Evolutionary conservation across 2,888 invertebrate genomes (phyloP).

Genomic region (Temnothorax rugatulus): DNA sequence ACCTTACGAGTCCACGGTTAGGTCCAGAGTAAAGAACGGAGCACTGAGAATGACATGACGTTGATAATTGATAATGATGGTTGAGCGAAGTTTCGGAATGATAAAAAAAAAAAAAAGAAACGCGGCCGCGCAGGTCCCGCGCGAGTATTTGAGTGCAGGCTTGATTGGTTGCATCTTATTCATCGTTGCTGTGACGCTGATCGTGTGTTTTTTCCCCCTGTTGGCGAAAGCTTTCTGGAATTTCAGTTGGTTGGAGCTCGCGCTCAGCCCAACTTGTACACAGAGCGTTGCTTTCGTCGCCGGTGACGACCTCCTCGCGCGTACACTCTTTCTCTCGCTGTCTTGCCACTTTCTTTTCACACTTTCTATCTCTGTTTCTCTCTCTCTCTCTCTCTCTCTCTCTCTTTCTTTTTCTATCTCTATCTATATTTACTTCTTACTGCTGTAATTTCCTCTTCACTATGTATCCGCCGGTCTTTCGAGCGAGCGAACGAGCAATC

Average conservation of each 20-base stretch:
- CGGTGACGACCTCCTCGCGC: constrained; percentile 70
- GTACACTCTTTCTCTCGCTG: constrained; percentile 44
- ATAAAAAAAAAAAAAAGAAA: constrained; percentile 34
- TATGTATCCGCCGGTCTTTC: constrained; percentile 57
- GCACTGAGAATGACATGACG: constrained; percentile 68
- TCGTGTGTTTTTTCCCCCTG: constrained; percentile 66
- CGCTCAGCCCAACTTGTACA: constrained; percentile 33
- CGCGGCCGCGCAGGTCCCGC: constrained; percentile 61
- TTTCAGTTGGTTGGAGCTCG: constrained; percentile 68
- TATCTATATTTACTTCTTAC: constrained; percentile 39
- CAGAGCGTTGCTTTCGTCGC: constrained; percentile 74
- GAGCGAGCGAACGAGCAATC: constrained; percentile 66
- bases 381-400: constrained; percentile 44
- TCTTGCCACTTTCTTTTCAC: constrained; percentile 28
- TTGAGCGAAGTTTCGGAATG: constrained; percentile 70
- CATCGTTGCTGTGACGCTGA: constrained; percentile 75
- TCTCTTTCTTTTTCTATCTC: constrained; percentile 42
- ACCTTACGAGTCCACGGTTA: constrained; percentile 89
- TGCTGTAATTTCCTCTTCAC: constrained; percentile 35
- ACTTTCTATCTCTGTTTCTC: constrained; percentile 24
- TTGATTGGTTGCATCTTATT: constrained; percentile 73
- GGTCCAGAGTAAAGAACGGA: constrained; percentile 76
- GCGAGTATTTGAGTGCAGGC: constrained; percentile 72
- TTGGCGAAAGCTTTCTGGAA: constrained; percentile 75
- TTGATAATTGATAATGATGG: constrained; percentile 67